Evolutionary conservation across 2,888 invertebrate species (phyloP).

Genomic region (Hirudinaria manillensis): DNA sequence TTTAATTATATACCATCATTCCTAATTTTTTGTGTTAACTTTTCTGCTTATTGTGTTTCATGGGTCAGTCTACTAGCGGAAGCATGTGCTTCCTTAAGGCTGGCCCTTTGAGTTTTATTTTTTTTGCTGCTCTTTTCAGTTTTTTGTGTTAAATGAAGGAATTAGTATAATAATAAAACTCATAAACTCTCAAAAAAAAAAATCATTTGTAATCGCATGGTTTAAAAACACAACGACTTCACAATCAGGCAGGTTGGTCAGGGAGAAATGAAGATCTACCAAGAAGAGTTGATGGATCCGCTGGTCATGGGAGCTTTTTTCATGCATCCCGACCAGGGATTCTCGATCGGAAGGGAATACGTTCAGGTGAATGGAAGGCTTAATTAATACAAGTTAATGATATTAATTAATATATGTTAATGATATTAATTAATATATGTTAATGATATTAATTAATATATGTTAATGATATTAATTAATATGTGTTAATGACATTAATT

Average conservation of each 20-base stretch:
- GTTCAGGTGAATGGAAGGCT: constrained; percentile 66
- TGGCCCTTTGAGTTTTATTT: too few species aligned
- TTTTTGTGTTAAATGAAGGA: too few species aligned
- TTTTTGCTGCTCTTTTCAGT: too few species aligned
- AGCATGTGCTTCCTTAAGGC: too few species aligned
- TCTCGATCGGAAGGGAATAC: constrained; percentile 76
- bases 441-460: background rate
- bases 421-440: background rate
- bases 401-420: background rate
- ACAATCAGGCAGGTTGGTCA: constrained; percentile 37
- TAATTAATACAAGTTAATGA: background rate
- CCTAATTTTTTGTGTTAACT: too few species aligned
- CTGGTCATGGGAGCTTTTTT: constrained; percentile 36
- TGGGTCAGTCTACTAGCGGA: too few species aligned
- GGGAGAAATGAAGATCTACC: constrained; percentile 35
- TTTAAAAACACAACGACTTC: background rate
- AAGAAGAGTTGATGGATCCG: constrained; percentile 37
- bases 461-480: background rate
- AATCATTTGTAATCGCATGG: background rate
- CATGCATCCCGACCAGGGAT: constrained; percentile 76
- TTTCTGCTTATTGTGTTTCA: too few species aligned
- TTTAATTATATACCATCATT: too few species aligned
- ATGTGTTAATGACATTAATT: background rate
- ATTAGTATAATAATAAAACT: too few species aligned
- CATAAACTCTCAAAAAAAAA: too few species aligned